These are phyloP conservation scores for Actenoides lindsayi DNA, from an alignment of 2,113 vertebrate genomes.

Conservation along the genomic window DNA sequence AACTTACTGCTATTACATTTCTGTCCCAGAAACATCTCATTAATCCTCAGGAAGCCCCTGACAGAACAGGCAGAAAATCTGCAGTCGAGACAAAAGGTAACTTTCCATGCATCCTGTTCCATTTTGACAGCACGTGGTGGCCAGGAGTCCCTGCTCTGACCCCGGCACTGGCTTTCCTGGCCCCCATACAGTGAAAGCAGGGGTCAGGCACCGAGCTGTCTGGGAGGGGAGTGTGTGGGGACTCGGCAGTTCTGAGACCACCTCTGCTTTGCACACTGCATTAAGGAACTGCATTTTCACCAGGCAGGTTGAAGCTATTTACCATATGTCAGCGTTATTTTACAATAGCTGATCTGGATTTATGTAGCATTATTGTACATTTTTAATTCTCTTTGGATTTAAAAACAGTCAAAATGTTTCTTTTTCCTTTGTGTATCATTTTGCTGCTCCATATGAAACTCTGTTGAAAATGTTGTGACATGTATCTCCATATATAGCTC, in stretches of 20 bases:
- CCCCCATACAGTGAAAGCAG: rapidly evolving
- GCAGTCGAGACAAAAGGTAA: not conserved
- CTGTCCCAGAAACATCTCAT: not conserved
- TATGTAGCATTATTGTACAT: not conserved
- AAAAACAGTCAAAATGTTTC: not conserved
- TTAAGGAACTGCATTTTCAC: not conserved
- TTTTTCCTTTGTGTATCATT: not conserved
- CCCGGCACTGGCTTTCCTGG: not conserved
- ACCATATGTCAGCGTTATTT: not conserved
- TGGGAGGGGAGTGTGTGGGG: too few relatives aligned
- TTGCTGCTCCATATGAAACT: not conserved
- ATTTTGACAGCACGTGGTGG: not conserved
- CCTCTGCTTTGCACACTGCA: not conserved
- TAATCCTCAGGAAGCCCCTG: not conserved
- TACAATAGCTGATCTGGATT: not conserved
- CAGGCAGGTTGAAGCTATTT: not conserved
- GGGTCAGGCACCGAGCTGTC: rapidly evolving
- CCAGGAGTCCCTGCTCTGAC: not conserved
- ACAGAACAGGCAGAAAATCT: not conserved
- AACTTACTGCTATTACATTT: too few relatives aligned
- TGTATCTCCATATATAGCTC: not conserved
- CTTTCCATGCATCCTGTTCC: not conserved
- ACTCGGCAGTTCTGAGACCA: not conserved
- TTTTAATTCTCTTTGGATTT: not conserved
- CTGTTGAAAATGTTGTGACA: not conserved